Conservation (phyloP, 1,140 invertebrate species). For the Meloidogyne hapla region DNA sequence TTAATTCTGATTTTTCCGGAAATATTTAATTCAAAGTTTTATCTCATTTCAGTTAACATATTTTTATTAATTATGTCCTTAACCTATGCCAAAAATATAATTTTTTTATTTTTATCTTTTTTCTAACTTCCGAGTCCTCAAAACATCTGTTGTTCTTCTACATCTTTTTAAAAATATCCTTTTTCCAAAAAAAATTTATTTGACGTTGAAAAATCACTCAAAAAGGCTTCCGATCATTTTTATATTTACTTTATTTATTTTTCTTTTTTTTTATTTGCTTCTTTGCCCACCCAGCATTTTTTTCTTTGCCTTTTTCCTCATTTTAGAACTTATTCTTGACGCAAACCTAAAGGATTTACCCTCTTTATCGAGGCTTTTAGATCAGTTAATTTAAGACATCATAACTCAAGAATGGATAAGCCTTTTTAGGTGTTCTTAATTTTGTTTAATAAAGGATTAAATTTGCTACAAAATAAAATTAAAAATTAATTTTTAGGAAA, state of each 20-base stretch:
- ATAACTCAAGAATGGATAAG: too few species aligned
- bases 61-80: background rate
- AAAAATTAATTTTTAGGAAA: too few species aligned
- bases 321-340: too few species aligned
- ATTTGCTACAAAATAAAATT: too few species aligned
- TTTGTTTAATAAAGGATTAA: too few species aligned
- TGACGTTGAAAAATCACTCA: slow-evolving; percentile 1
- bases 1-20: too few species aligned
- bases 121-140: background rate
- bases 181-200: background rate
- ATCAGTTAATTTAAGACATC: too few species aligned
- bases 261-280: background rate
- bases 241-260: background rate
- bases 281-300: slow-evolving; percentile 1
- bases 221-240: slow-evolving; percentile 1
- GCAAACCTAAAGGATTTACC: too few species aligned
- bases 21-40: too few species aligned
- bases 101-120: background rate
- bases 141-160: background rate
- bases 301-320: background rate
- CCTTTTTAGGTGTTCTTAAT: too few species aligned
- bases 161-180: background rate
- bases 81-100: background rate
- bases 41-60: too few species aligned
- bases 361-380: too few species aligned